These are phyloP conservation scores for Clarias platycephalus DNA, from an alignment of 2,797 vertebrate genomes.

Conservation along the genomic window DNA sequence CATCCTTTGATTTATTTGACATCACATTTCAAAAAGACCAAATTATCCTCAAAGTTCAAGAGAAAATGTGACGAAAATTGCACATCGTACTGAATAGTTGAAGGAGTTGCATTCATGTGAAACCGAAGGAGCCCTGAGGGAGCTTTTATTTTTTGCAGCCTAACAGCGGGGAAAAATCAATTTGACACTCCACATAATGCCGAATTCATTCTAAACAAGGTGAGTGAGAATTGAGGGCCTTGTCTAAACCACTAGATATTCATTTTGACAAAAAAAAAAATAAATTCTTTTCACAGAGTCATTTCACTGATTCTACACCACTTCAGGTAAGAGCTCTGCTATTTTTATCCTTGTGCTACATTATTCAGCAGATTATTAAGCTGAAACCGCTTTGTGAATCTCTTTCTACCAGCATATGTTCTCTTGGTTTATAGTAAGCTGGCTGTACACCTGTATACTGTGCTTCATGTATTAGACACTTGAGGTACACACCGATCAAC, in stretches of 20 bases:
- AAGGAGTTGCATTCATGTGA: background rate
- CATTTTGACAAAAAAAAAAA: background rate
- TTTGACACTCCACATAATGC: background rate
- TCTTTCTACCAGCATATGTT: background rate
- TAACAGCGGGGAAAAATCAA: conserved; percentile 1
- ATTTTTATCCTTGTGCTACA: conserved; percentile 30
- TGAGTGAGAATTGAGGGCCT: conserved; percentile 5
- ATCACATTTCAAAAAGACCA: background rate
- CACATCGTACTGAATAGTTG: background rate
- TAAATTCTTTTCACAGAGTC: conserved; percentile 1
- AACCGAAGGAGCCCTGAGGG: background rate
- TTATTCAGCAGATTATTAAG: conserved; percentile 34
- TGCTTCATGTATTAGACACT: background rate
- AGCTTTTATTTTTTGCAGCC: background rate
- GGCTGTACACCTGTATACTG: background rate
- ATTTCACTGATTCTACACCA: conserved; percentile 20
- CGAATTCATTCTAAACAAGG: conserved; percentile 2
- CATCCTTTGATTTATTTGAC: background rate
- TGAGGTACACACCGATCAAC: background rate
- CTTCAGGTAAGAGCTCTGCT: conserved; percentile 31
- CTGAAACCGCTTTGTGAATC: background rate
- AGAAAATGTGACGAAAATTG: background rate
- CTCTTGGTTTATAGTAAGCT: background rate
- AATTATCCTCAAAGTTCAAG: background rate
- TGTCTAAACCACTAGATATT: background rate